Base-by-base conservation (phyloP, 2,113 vertebrate genomes). In the Gopherus evgoodei region DNA sequence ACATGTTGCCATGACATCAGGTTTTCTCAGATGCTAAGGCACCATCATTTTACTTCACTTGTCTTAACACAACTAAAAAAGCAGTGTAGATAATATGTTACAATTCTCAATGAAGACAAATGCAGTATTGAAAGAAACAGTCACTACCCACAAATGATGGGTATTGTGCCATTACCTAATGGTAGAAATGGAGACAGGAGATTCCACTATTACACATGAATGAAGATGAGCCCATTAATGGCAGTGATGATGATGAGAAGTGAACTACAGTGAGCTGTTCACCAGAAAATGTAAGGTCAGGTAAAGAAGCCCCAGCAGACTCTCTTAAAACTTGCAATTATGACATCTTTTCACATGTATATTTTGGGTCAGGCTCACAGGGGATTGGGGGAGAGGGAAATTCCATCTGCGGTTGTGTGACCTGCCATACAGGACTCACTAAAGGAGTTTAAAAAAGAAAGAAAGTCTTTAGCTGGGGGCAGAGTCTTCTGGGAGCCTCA, bases 181-280 rank as follows among this genome's bases (percentile, higher is more conserved):
- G 76, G 91, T 72, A 92, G 89, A 92, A 94, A 90, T 72, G 17
- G 83, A 88, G 75, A 93, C n/a, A 89, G 38, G 24, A 94, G 27
- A 72, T 91, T 95, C 86, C 97, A 54, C 47, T 13, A 10, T 83
- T 88, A 54, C 24, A 91, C 0, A 1, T 91, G 92, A 95, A 92
- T 93, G 72, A 94, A 82, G 69, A 89, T 52, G 3, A 95, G 25
- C 47, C 54, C 87, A 72, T 81, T 95, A 96, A 91, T 91, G 82
- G 86, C 84, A 95, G 59, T 92, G 84, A 69, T 44, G 38, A 87
- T 96, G 87, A 95, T 86, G 19, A 31, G 87, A 95, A 94, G 52
- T 47, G 81, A 96, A 57, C 21, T 86, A 90, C 90, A 90, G 54
- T 75, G 91, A 95, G 53, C 10, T 52, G 6, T 90, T 86, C 72